Evolutionary conservation across 2,888 invertebrate species (phyloP).

Genomic region (Pharmacophagus antenor): DNA sequence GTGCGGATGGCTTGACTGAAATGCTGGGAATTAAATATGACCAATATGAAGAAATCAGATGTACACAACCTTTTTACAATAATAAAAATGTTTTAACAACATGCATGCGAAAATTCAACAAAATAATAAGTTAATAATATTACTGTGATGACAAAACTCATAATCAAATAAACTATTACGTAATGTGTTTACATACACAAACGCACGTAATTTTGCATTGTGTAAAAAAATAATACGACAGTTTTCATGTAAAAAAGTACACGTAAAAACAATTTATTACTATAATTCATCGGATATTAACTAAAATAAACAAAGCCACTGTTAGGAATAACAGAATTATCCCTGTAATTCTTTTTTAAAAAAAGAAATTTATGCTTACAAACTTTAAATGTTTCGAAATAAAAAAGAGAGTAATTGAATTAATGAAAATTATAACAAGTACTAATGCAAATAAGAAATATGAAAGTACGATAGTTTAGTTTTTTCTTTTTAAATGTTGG

Average conservation of each 20-base stretch:
- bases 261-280: not conserved
- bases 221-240: too few species aligned
- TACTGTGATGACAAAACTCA: not conserved
- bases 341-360: too few species aligned
- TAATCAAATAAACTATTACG: not conserved
- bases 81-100: not conserved
- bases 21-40: conserved; percentile 48
- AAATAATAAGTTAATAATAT: not conserved
- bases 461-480: not conserved
- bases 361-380: too few species aligned
- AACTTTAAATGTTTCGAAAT: too few species aligned
- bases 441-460: too few species aligned
- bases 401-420: too few species aligned
- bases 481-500: conserved; percentile 31
- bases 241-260: too few species aligned
- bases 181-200: too few species aligned
- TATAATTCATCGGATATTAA: not conserved
- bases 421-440: too few species aligned
- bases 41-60: conserved; percentile 44
- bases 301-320: too few species aligned
- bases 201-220: too few species aligned
- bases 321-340: too few species aligned
- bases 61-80: conserved; percentile 48
- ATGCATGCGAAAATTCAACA: not conserved
- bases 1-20: conserved; percentile 33